Base-by-base conservation (phyloP, 37 sponge, comb jelly and placozoan genomes). In the Haliclona indistincta region DNA sequence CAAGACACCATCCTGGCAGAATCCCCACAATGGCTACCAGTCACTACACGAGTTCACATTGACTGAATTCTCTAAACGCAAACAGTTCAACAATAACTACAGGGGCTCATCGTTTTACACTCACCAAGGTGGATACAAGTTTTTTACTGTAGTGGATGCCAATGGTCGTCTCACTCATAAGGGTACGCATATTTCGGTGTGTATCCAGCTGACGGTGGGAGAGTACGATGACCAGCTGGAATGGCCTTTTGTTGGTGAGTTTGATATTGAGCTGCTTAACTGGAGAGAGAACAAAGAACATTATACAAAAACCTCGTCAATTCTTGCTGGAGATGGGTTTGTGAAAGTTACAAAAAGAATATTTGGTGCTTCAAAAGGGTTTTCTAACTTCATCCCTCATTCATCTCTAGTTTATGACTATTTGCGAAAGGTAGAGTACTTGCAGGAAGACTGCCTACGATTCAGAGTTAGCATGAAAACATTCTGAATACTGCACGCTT, bases 201-300 rank as follows among this genome's bases (percentile, higher is more conserved):
- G 37, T 54, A 22, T 64, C 6, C 54, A 67, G 37, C 22, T 82
- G 39, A 30, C 53, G 26, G 71, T 63, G 43, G 81, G 81, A 26
- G 73, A 71, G 20, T 72, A 53, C 34, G 81, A 81, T 72, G 40
- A 60, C 15, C 2, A 42, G 26, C 63, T 79, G 30, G 37, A 29
- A 25, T 79, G 80, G 80, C 80, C 80, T 32, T 72, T 81, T 49
- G 44, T 43, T 36, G 73, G 51, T 10, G 13, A 34, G 15, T 17
- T 81, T 39, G 19, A 13, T 20, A 28, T 79, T 39, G 63, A 44
- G 25, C 3, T 75, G 13, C 15, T 63, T 51, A 75, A 42, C 63
- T 62, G 42, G 43, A 32, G 19, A 2, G 64, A 45, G 8, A 5
- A 62, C 0, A 40, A 75, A 10, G 28, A 15, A 5, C 76, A n/a